A percentile compares a stretch with the other conserved stretches of the same genome.
phyloP scores from a whole-genome alignment of 2,797 vertebrate genomes.

The Phaenicophaeus curvirostris region DNA sequence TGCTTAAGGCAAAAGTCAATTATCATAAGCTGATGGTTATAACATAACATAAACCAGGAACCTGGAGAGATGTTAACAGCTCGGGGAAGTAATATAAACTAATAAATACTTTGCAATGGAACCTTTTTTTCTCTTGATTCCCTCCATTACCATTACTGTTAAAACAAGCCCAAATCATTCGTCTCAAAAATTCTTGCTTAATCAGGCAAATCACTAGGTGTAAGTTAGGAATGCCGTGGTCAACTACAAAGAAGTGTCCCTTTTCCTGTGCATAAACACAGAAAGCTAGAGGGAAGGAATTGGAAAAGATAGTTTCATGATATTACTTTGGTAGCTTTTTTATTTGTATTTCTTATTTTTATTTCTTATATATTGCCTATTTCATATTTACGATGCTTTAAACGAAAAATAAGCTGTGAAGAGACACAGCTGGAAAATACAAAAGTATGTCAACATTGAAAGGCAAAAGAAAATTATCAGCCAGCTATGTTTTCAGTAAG shows the following conservation, averaged over 20 bases:
- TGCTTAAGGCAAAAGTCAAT: slow-evolving; percentile 22
- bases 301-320: not conserved
- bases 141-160: not conserved
- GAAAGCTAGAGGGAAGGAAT: not conserved
- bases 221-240: not conserved
- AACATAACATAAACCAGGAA: slow-evolving; percentile 24
- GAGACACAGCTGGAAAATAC: not conserved
- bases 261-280: not conserved
- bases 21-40: not conserved
- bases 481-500: not conserved
- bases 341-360: not conserved
- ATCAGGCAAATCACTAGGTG: not conserved
- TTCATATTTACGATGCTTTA: not conserved
- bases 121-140: not conserved
- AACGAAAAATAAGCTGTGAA: not conserved
- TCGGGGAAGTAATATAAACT: not conserved
- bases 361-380: not conserved
- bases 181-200: not conserved
- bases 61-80: not conserved
- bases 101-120: not conserved
- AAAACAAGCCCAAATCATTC: not conserved
- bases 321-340: not conserved
- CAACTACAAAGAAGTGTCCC: not conserved
- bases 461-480: not conserved
- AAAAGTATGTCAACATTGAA: not conserved